Base-by-base conservation (phyloP, 2,113 vertebrate species). In the Capreolus pygargus region DNA sequence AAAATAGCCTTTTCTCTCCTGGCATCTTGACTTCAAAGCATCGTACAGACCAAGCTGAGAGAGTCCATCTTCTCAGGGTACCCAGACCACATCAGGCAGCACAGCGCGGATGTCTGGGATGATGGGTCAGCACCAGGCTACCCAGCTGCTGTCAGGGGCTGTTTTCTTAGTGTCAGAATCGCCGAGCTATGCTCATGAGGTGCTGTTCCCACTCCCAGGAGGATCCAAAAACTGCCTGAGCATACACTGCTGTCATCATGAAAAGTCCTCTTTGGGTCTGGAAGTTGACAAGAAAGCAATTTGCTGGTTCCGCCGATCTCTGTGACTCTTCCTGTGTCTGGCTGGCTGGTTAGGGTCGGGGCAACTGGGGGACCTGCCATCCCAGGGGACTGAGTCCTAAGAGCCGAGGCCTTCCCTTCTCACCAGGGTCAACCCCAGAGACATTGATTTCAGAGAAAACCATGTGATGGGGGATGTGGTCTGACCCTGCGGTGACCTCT, bases 1-100 rank as follows among this genome's bases (percentile, higher is more conserved):
- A 16, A n/a, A 10, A 12, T 15, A 1, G 10, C 6, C 0, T 21
- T 57, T 12, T 58, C 83, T 25, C 28, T 13, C 0, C 0, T 11
- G 36, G 58, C 36, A 0, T 57, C 86, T 83, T 28, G 16, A 67
- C 83, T 86, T 39, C 50, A 11, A 10, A 2, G 78, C 55, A 16
- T n/a, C 25, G 1, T 45, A n/a, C 1, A 39, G 88, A 21, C 1
- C 0, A 27, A 60, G 82, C 0, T 1, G 19, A 27, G 3, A 36
- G 2, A 43, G 81, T 10, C 0, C 1, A 1, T 30, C 64, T 16
- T 45, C 4, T 52, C 7, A 0, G 1, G 33, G 58, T 19, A 1
- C 74, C 64, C 60, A 0, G 5, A 0, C 5, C 6, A 78, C 2
- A 0, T 1, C 2, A 2, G 82, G 21, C 4, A 1, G 76, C 57